Evolutionary conservation across 2,888 invertebrate species (phyloP), one percentile per base, ranked within the genome.

Genomic region (Sacculina carcini): DNA sequence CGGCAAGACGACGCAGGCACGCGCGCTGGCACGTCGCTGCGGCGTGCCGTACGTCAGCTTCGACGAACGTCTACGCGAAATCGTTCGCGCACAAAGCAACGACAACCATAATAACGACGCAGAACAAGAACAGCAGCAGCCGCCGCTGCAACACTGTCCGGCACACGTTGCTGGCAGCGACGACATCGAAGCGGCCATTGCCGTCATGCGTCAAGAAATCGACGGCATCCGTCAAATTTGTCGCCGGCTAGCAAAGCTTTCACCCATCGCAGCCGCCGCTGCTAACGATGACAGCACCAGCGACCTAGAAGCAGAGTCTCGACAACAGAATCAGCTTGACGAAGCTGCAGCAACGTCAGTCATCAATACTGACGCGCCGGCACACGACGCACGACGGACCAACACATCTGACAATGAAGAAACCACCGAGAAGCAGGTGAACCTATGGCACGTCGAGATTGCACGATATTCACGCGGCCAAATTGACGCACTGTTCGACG

Each of bases 401-500:
- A 21, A 3, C 14, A 3, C 14, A 28, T 42, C 42, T 5, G 42
- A 42, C 6, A 16, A 26, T n/a, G 39, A 9, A 1, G 42, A 42
- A 28, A 28, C 24, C 14, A 6, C 40, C 3, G 39, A 39, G 16
- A 16, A 21, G 39, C 21, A 12, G n/a, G 26, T 19, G 23, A 26
- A 16, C 12, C n/a, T 7, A 10, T 24, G 24, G 26, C 42, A 42
- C 26, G 28, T 42, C 16, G 42, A 42, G 16, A 28, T 42, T 6
- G 42, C 24, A 19, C 16, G n/a, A 16, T 14, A 42, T 16, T 9
- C 28, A 3, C n/a, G 2, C 2, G 26, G 16, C 2, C 26, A 42
- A 19, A 6, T 42, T 14, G n/a, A 64, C 19, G 64, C 68, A n/a
- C 59, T 76, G 23, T 61, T 70, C 10, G 59, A 69, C 1, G 56